Conservation (phyloP, 2,113 vertebrate genomes). For the Aramus guarauna region DNA sequence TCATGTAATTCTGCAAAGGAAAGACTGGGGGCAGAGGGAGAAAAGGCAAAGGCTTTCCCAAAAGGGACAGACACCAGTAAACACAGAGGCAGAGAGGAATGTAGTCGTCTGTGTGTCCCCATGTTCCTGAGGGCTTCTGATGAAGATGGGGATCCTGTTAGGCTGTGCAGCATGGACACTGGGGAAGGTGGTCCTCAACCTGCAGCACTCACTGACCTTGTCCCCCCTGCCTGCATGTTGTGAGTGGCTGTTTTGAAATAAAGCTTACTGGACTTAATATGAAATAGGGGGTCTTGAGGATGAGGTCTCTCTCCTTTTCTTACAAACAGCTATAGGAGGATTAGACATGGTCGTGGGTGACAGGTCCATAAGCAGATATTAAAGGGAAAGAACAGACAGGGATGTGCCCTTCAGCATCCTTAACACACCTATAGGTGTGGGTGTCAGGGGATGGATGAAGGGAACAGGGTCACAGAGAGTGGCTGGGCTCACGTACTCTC, state of each 20-base stretch:
- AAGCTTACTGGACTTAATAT: neutral
- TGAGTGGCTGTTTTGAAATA: neutral
- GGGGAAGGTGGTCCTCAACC: neutral
- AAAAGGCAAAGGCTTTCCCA: neutral
- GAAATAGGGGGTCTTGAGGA: neutral
- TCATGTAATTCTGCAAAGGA: neutral
- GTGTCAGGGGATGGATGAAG: neutral
- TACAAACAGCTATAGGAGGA: neutral
- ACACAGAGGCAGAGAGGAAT: neutral
- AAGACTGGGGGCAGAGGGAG: neutral
- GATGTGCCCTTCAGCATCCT: neutral
- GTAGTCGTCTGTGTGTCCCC: neutral
- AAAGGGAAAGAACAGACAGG: neutral
- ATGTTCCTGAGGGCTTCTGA: neutral
- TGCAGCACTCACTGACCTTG: neutral
- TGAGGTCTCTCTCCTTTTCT: neutral
- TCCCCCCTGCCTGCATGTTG: neutral
- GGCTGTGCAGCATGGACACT: accelerated
- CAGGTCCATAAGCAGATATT: neutral
- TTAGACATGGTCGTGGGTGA: neutral
- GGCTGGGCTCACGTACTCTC: neutral
- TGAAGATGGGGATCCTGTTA: neutral
- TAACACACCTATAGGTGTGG: neutral
- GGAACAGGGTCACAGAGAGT: neutral
- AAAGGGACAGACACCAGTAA: neutral